Percentiles rank a stretch among this genome's conserved stretches.
These are phyloP conservation scores for Pangasius sanitwongsei DNA, from an alignment of 2,797 vertebrate genomes.

Conservation along the genomic window DNA sequence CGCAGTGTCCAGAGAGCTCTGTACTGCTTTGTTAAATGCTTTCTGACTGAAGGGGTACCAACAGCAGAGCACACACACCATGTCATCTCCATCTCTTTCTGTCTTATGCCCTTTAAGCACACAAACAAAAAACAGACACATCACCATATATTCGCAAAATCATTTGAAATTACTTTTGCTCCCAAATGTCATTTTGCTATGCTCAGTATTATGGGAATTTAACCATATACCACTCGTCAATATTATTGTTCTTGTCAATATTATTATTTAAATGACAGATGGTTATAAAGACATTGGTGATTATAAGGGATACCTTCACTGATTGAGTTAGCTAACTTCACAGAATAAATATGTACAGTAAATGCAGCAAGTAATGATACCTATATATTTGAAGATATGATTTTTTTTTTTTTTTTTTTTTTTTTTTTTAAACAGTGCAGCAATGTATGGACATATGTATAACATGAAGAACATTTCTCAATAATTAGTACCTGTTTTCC, in stretches of 20 bases:
- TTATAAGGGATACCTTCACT: slow-evolving; percentile 50
- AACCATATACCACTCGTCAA: slow-evolving; percentile 15
- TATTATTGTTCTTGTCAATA: slow-evolving; percentile 39
- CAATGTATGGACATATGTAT: slow-evolving; percentile 58
- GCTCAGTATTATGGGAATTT: slow-evolving; percentile 15
- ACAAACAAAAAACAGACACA: slow-evolving; percentile 2
- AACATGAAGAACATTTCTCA: slow-evolving; percentile 65
- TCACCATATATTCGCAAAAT: neutral
- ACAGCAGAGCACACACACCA: neutral
- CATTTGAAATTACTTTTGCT: neutral
- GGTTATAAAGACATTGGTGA: slow-evolving; percentile 60
- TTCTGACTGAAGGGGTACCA: neutral
- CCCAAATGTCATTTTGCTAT: slow-evolving; percentile 7
- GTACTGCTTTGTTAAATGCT: slow-evolving; percentile 21
- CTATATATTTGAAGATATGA: slow-evolving; percentile 72
- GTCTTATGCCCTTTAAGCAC: slow-evolving; percentile 9
- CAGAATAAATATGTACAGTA: slow-evolving; percentile 73
- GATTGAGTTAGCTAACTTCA: slow-evolving; percentile 68
- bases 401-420: slow-evolving; percentile 58
- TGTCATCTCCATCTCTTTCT: neutral
- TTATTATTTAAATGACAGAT: slow-evolving; percentile 56
- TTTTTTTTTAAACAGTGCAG: slow-evolving; percentile 53
- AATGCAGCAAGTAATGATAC: slow-evolving; percentile 75
- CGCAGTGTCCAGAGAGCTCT: slow-evolving; percentile 11
- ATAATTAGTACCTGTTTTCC: slow-evolving; percentile 78